Evolutionary conservation across 2,888 invertebrate genomes (phyloP), one percentile per base, ranked within the genome.

Genomic region (Netelia melanura): DNA sequence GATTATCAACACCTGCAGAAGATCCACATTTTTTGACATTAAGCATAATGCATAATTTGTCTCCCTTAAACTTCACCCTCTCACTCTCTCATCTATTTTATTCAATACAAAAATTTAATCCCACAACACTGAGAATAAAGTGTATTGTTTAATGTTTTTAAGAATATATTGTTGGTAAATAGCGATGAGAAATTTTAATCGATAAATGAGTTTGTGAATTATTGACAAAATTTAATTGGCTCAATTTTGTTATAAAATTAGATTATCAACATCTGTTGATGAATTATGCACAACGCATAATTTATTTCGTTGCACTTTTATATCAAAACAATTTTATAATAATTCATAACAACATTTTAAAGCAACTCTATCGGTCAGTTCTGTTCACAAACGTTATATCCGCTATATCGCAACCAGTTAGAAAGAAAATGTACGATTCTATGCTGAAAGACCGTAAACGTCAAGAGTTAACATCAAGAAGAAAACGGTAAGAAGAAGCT

Each of bases 401-500:
- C 44, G 25, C 44, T 23, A 48, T 10, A 62, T 25, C 25, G 58
- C 48, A 58, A 77, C 56, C 64, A 58, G 48, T 81, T 11, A 11
- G 56, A 70, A 44, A 75, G 65, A 80, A 78, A 70, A 76, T 80
- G 74, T 74, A 62, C 14, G 44, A 70, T 79, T 68, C 68, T 25
- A 68, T 30, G 9, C n/a, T 44, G 30, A 68, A 68, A 8, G 3
- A 9, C 21, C 58, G 23, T 23, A 58, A 17, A 21, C 17, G 17
- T 58, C 21, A 21, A 61, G 38, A 76, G 61, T 65, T 70, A 80
- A 75, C 58, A 21, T 25, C 68, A 74, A 62, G 25, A 58, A 83
- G 25, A 72, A 79, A 84, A 79, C 64, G 64, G 52, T 68, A 81
- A 78, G 83, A 68, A 82, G 84, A 86, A 86, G 86, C 86, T 83